A percentile compares a stretch with the other conserved stretches of the same genome.
Evolutionary conservation across 2,797 vertebrate species (phyloP).

Genomic region (Sparidentex hasta): DNA sequence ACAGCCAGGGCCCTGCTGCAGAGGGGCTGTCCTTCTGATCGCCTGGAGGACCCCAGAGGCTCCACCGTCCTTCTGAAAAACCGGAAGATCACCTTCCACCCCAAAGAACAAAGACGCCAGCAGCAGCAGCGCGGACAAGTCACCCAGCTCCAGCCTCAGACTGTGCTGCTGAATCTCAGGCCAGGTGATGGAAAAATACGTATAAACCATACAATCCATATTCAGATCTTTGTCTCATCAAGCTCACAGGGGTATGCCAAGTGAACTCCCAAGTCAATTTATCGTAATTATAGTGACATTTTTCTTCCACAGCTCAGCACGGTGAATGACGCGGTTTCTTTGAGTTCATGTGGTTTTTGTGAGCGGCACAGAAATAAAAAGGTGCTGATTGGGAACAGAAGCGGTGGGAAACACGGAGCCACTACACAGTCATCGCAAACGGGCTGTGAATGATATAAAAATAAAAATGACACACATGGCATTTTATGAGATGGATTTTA

Average conservation of each 20-base stretch:
- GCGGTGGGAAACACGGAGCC: no score
- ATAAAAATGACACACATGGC: neutral
- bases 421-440: no score
- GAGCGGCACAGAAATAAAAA: neutral
- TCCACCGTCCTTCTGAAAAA: conserved; percentile 51
- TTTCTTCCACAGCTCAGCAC: neutral
- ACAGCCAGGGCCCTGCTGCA: conserved; percentile 26
- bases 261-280: neutral
- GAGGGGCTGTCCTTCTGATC: conserved; percentile 36
- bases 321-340: neutral
- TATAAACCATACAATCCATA: neutral
- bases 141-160: conserved; percentile 37
- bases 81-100: conserved; percentile 31
- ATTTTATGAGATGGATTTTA: neutral
- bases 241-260: neutral
- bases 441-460: no score
- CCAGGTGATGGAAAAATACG: conserved; percentile 13
- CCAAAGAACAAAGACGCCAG: conserved; percentile 16
- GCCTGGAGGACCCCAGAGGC: conserved; percentile 57
- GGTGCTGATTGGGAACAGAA: neutral
- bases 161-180: conserved; percentile 29
- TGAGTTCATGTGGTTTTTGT: neutral
- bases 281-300: neutral
- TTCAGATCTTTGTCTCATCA: neutral
- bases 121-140: neutral